These are phyloP conservation scores for Cirrhinus molitorella DNA, from an alignment of 2,797 vertebrate genomes.

Conservation along the genomic window DNA sequence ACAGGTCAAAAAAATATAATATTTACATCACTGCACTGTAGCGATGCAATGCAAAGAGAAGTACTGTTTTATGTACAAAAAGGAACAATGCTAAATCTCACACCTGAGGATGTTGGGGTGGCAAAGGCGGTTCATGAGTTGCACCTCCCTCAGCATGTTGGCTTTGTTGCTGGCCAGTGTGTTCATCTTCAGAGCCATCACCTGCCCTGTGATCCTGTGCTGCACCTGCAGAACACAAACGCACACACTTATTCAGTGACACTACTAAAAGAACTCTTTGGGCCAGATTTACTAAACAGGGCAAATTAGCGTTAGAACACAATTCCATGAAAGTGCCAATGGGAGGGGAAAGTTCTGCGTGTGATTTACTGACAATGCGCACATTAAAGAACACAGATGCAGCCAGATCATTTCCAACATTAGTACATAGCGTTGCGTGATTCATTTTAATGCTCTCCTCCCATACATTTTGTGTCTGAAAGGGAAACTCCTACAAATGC, in stretches of 20 bases:
- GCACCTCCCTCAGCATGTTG: slow-evolving; percentile 96
- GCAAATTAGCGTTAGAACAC: too few species aligned
- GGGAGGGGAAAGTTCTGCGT: too few species aligned
- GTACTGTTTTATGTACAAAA: neutral
- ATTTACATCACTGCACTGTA: neutral
- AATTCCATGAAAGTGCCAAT: too few species aligned
- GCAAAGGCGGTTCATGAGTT: slow-evolving; percentile 95
- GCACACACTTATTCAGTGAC: neutral
- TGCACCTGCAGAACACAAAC: slow-evolving; percentile 81
- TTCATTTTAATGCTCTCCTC: too few species aligned
- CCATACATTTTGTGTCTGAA: too few species aligned
- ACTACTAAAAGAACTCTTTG: neutral
- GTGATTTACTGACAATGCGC: too few species aligned
- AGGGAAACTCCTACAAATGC: too few species aligned
- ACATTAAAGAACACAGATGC: too few species aligned
- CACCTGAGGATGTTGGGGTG: slow-evolving; percentile 94
- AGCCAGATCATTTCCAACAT: too few species aligned
- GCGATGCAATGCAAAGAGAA: neutral
- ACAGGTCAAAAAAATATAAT: neutral
- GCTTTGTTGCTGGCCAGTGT: slow-evolving; percentile 93
- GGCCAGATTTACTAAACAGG: too few species aligned
- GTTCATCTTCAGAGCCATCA: slow-evolving; percentile 99
- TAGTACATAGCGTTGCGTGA: too few species aligned
- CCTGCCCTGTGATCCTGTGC: slow-evolving; percentile 93
- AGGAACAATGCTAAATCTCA: slow-evolving; percentile 12